Percentiles rank a stretch among this genome's conserved stretches.
Evolutionary conservation across 2,113 vertebrate species (phyloP).

Genomic region (Xiphophorus maculatus): DNA sequence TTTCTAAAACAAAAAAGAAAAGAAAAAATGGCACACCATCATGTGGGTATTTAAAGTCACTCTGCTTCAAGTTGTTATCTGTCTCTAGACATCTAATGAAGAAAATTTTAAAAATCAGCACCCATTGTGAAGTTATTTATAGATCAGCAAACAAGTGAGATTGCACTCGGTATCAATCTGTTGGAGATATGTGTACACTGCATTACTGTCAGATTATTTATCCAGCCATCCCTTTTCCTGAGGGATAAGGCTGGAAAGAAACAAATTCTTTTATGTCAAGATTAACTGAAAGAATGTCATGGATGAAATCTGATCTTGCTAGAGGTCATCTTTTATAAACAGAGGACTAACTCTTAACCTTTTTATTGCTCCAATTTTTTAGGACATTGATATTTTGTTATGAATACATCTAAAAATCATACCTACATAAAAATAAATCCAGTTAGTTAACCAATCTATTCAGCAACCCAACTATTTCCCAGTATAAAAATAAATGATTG

Average conservation of each 20-base stretch:
- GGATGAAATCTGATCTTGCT: conserved; percentile 19
- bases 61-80: neutral
- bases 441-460: neutral
- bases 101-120: conserved; percentile 40
- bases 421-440: neutral
- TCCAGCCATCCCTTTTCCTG: conserved; percentile 9
- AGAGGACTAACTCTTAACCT: neutral
- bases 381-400: neutral
- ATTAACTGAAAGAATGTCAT: conserved; percentile 14
- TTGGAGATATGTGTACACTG: conserved; percentile 38
- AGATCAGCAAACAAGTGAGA: conserved; percentile 37
- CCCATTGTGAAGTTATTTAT: conserved; percentile 58
- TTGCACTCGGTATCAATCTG: conserved; percentile 29
- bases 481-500: neutral
- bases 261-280: neutral
- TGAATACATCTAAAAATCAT: neutral
- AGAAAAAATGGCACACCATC: neutral
- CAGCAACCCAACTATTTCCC: neutral
- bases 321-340: conserved; percentile 14
- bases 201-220: conserved; percentile 58
- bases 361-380: neutral
- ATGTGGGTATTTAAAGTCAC: neutral
- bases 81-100: conserved; percentile 35
- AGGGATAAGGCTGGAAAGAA: conserved; percentile 26
- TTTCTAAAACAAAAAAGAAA: neutral